phyloP scores from a whole-genome alignment of 2,888 invertebrate species.

The Mactromeris polynyma region DNA sequence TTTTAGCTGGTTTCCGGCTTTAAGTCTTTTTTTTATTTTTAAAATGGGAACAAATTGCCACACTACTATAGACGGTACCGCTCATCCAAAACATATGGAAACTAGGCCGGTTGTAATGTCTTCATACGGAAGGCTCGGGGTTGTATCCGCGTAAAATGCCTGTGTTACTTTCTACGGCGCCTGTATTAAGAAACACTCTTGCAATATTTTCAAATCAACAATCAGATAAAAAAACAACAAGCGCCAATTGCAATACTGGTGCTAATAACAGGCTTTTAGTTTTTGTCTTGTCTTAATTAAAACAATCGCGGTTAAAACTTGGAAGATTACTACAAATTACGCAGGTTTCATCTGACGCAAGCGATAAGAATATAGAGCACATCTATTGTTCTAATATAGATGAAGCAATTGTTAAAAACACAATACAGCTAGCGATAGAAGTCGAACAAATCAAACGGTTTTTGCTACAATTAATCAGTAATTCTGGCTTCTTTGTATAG shows the following conservation, averaged over 20 bases:
- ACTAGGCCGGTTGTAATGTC: not conserved
- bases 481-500: conserved; percentile 10
- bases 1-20: no score
- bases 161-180: not conserved
- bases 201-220: not conserved
- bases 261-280: not conserved
- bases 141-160: not conserved
- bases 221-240: not conserved
- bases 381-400: conserved; percentile 7
- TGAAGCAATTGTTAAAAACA: not conserved
- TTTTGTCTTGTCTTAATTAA: conserved; percentile 15
- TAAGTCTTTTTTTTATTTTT: no score
- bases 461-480: conserved; percentile 17
- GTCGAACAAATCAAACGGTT: not conserved
- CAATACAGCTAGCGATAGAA: not conserved
- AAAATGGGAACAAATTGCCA: no score
- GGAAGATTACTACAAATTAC: conserved; percentile 1
- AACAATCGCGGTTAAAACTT: conserved; percentile 1
- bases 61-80: no score
- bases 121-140: not conserved
- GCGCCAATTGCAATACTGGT: conserved; percentile 5
- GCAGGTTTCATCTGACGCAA: not conserved
- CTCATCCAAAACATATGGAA: not conserved
- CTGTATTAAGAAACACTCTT: not conserved
- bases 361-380: conserved; percentile 1